Base-by-base conservation (phyloP, 2,888 invertebrate genomes). In the Opisthograptis luteolata region DNA sequence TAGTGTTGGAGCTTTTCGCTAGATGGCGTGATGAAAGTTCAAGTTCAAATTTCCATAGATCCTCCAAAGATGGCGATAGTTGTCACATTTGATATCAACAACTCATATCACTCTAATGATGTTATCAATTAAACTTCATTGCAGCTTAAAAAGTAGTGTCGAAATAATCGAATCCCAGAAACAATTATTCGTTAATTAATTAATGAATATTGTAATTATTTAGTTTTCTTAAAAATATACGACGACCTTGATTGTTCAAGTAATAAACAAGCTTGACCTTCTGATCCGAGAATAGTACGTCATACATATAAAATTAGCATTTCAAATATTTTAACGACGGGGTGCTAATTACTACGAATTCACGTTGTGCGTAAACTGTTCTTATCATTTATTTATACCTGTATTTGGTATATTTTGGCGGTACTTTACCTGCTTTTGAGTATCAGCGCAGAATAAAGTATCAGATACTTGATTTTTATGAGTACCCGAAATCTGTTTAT, bases 31-130 rank as follows among this genome's bases (percentile, higher is more conserved):
- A 12, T 8, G 17, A 19, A 22, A 6, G 10, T 14, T 13, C n/a
- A 56, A 55, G 48, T 47, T 46, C 31, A 12, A 19, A 32, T 15
- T 36, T 8, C 36, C 14, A 8, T 36, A 31, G 30, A 37, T 52
- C 34, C 30, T 25, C 39, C 28, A 66, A 27, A 85, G 85, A 81
- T 84, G 86, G 81, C 78, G 70, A 28, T 66, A 73, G 52, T 20
- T 10, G 76, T 73, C 31, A 24, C 22, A 62, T 73, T 64, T 40
- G 2, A 43, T 8, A 19, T 9, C 2, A 9, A n/a, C 15, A 31
- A 15, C 4, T 10, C 9, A 13, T 31, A 13, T 7, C 13, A n/a
- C 28, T 1, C 13, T 30, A 14, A 13, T 5, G 1, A 30, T 5
- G n/a, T n/a, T 7, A n/a, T 8, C 3, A 14, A n/a, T 10, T n/a